These are phyloP conservation scores for Drosophila tristis DNA, from an alignment of 1,140 invertebrate species.

Conservation along the genomic window DNA sequence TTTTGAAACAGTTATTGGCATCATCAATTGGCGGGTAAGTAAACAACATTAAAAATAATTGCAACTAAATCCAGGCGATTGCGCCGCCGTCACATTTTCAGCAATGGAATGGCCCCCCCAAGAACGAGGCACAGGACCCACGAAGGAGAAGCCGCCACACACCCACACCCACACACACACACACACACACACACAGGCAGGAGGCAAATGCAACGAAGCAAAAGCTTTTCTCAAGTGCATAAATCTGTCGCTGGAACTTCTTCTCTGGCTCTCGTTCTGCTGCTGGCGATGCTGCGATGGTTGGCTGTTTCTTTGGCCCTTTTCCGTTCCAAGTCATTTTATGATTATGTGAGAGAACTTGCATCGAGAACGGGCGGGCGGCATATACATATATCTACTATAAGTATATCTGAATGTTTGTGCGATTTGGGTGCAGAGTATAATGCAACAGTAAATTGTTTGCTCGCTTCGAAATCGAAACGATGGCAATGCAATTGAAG, in stretches of 20 bases:
- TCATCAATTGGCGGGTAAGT: conserved; percentile 82
- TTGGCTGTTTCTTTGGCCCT: conserved; percentile 25
- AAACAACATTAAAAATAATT: conserved; percentile 84
- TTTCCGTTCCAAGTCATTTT: conserved; percentile 67
- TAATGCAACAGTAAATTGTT: conserved; percentile 70
- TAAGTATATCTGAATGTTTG: conserved; percentile 21
- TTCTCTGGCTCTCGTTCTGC: conserved; percentile 25
- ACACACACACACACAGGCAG: conserved; percentile 4
- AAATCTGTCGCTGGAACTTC: conserved; percentile 77
- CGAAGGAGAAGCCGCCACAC: conserved; percentile 1
- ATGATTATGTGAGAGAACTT: conserved; percentile 83
- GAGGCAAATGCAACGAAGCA: conserved; percentile 50
- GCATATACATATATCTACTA: neutral
- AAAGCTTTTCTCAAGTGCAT: conserved; percentile 78
- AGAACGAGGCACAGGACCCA: conserved; percentile 20
- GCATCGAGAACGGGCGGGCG: conserved; percentile 10
- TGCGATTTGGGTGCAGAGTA: conserved; percentile 38
- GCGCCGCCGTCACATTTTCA: conserved; percentile 77
- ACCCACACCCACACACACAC: conserved; percentile 16
- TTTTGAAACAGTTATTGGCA: conserved; percentile 80
- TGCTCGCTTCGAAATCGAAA: conserved; percentile 49
- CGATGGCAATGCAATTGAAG: conserved; percentile 55
- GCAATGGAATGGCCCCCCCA: conserved; percentile 60
- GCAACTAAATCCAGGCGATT: conserved; percentile 80
- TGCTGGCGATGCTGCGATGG: conserved; percentile 1